These are phyloP conservation scores for Periplaneta americana DNA, from an alignment of 1,140 invertebrate species.

Conservation along the genomic window DNA sequence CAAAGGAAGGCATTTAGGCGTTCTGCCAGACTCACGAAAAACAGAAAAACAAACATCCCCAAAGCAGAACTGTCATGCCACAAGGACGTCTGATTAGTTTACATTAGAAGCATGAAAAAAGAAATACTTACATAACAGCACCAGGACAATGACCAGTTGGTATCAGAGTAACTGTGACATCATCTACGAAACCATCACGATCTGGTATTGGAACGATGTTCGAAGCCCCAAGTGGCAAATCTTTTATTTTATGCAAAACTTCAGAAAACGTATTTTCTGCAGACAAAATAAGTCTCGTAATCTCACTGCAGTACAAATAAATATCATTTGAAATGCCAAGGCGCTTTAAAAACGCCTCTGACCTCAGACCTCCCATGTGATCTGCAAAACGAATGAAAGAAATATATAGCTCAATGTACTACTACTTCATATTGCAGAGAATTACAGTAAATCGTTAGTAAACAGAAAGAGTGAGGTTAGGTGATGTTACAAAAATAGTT, in stretches of 20 bases:
- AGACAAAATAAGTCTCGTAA: constrained; percentile 8
- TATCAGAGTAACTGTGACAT: constrained; percentile 13
- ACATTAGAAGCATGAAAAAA: no score
- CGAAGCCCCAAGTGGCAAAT: not conserved
- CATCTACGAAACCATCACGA: not conserved
- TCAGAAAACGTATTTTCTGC: not conserved
- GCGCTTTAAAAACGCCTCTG: not conserved
- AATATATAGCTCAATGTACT: no score
- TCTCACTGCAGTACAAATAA: constrained; percentile 14
- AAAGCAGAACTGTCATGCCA: not conserved
- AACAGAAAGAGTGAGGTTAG: no score
- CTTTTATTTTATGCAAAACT: not conserved
- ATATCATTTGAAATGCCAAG: not conserved
- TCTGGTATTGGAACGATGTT: not conserved
- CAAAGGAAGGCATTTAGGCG: no score
- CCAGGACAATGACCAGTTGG: constrained; percentile 19
- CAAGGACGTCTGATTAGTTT: not conserved
- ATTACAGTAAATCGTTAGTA: no score
- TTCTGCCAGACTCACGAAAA: no score
- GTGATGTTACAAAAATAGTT: not conserved
- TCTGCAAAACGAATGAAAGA: no score
- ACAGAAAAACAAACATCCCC: not conserved
- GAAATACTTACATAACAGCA: constrained; percentile 11
- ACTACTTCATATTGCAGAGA: no score
- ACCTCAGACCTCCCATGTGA: constrained; percentile 17